A percentile compares a stretch with the other conserved stretches of the same genome.
Evolutionary conservation across 1,140 invertebrate species (phyloP).

Genomic region (Anastrepha ludens): DNA sequence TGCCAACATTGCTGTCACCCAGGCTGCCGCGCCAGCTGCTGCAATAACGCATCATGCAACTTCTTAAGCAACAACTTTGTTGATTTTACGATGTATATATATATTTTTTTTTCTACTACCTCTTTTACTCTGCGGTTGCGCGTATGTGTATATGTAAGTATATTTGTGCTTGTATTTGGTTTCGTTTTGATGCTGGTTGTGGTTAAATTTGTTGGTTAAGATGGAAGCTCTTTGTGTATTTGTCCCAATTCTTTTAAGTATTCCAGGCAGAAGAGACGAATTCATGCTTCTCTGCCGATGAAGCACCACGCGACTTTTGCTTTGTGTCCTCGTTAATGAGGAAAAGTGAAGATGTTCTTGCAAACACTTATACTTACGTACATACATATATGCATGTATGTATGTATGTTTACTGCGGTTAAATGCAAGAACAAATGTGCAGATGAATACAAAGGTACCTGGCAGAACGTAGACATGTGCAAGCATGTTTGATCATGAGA

Average conservation of each 20-base stretch:
- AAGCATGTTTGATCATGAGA: too few relatives aligned
- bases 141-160: not conserved
- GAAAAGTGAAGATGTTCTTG: conserved; percentile 32
- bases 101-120: not conserved
- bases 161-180: not conserved
- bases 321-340: conserved; percentile 40
- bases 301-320: conserved; percentile 15
- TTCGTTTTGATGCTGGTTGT: not conserved
- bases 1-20: not conserved
- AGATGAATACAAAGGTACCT: too few relatives aligned
- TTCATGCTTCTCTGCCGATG: conserved; percentile 19
- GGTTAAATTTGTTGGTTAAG: conserved; percentile 26
- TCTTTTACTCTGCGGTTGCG: not conserved
- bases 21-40: not conserved
- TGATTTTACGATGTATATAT: conserved; percentile 1
- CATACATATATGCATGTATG: not conserved
- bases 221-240: conserved; percentile 39
- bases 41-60: conserved; percentile 27
- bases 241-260: conserved; percentile 48
- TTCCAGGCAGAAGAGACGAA: conserved; percentile 46
- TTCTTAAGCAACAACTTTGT: conserved; percentile 36
- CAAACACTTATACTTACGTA: not conserved
- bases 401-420: not conserved
- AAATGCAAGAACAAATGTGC: too few relatives aligned
- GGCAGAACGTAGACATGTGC: too few relatives aligned